Percentiles rank a stretch among this genome's conserved stretches.
Evolutionary conservation across 2,888 invertebrate genomes (phyloP).

Genomic region (Homarus gammarus): DNA sequence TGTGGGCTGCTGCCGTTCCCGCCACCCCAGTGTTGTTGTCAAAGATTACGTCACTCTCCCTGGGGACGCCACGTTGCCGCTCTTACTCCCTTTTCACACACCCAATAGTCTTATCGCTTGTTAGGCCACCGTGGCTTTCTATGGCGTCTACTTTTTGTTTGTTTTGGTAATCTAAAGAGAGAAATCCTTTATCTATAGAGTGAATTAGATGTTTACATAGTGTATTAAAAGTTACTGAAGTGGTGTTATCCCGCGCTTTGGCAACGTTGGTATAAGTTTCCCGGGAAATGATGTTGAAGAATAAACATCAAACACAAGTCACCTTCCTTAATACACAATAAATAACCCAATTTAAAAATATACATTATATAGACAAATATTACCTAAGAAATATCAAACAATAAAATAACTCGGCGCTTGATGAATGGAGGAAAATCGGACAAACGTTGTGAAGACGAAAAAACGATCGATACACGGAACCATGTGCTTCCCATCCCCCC

Average conservation of each 20-base stretch:
- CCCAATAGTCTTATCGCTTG: neutral
- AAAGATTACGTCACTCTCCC: conserved; percentile 38
- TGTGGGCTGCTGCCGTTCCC: too few relatives aligned
- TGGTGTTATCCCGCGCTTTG: too few relatives aligned
- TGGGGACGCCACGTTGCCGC: neutral
- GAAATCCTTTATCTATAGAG: too few relatives aligned
- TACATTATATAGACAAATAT: too few relatives aligned
- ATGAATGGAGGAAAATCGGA: conserved; percentile 22
- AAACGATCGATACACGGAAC: conserved; percentile 35
- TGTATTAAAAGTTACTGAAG: too few relatives aligned
- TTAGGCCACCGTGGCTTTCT: neutral
- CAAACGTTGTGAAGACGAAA: conserved; percentile 13
- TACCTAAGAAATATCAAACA: too few relatives aligned
- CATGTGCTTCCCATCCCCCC: conserved; percentile 18
- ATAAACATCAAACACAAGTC: too few relatives aligned
- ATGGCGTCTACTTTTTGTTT: too few relatives aligned
- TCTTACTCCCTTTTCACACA: neutral
- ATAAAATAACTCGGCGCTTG: conserved; percentile 13
- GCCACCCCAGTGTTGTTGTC: conserved; percentile 30
- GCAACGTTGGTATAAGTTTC: neutral
- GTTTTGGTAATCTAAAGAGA: too few relatives aligned
- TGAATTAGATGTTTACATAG: too few relatives aligned
- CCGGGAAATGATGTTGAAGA: neutral
- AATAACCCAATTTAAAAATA: too few relatives aligned
- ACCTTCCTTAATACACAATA: too few relatives aligned